Percentiles rank a stretch among this genome's conserved stretches.
Conservation (phyloP, 2,797 vertebrate genomes). For the Urosaurus nigricauda region DNA sequence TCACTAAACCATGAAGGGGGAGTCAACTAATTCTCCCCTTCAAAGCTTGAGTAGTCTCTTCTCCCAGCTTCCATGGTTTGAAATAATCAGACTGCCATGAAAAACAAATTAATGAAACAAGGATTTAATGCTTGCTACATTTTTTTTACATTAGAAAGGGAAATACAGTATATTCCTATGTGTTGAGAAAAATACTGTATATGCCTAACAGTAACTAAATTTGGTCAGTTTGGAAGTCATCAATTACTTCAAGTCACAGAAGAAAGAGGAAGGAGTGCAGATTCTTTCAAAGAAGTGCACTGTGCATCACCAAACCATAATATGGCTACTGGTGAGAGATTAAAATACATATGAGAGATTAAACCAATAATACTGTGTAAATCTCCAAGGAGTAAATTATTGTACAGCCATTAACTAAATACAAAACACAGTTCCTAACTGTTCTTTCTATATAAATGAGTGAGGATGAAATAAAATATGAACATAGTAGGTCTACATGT, state of each 20-base stretch:
- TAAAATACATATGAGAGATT: background rate
- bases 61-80: background rate
- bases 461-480: background rate
- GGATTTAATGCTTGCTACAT: background rate
- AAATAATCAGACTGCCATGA: background rate
- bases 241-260: background rate
- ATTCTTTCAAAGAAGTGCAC: background rate
- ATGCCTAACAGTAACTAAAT: background rate
- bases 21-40: background rate
- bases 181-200: background rate
- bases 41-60: background rate
- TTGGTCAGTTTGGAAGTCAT: background rate
- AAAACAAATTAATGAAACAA: background rate
- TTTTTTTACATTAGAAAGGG: background rate
- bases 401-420: background rate
- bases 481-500: background rate
- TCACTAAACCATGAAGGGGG: background rate
- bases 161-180: background rate
- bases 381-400: background rate
- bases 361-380: background rate
- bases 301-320: background rate
- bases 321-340: background rate
- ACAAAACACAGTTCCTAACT: background rate
- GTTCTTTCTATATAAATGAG: background rate
- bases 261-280: background rate